These are phyloP conservation scores for Podarcis cretensis DNA, from an alignment of 2,113 vertebrate species.

Conservation along the genomic window DNA sequence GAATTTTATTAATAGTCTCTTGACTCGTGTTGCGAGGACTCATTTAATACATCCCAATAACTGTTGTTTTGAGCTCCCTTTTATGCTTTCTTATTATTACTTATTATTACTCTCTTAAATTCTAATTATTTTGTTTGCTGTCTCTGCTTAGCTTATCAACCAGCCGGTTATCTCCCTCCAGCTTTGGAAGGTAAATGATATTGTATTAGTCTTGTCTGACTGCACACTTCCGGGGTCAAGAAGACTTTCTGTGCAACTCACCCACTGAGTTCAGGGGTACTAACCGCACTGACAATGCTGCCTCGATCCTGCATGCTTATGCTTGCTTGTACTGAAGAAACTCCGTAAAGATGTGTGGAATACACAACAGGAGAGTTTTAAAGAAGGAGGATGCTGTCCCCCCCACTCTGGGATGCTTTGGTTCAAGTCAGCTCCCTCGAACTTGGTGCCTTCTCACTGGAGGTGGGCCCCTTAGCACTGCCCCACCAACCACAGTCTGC, in stretches of 20 bases:
- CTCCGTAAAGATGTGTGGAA: constrained; percentile 33
- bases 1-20: constrained; percentile 77
- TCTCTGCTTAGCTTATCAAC: constrained; percentile 93
- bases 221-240: constrained; percentile 55
- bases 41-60: constrained; percentile 66
- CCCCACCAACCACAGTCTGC: too few species aligned
- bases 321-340: constrained; percentile 19
- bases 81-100: constrained; percentile 58
- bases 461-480: too few species aligned
- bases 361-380: neutral
- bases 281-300: constrained; percentile 52
- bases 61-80: constrained; percentile 65
- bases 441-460: too few species aligned
- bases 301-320: constrained; percentile 34
- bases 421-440: too few species aligned
- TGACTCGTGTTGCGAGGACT: constrained; percentile 62
- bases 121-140: constrained; percentile 86
- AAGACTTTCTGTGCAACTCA: constrained; percentile 18
- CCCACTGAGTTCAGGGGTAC: constrained; percentile 57
- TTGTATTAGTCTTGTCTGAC: constrained; percentile 72
- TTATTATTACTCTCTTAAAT: too few species aligned
- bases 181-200: constrained; percentile 89
- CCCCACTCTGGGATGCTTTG: neutral
- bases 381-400: constrained; percentile 11
- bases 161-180: constrained; percentile 90